Evolutionary conservation across 2,113 vertebrate genomes (phyloP).

Genomic region (Oreochromis spilurus): DNA sequence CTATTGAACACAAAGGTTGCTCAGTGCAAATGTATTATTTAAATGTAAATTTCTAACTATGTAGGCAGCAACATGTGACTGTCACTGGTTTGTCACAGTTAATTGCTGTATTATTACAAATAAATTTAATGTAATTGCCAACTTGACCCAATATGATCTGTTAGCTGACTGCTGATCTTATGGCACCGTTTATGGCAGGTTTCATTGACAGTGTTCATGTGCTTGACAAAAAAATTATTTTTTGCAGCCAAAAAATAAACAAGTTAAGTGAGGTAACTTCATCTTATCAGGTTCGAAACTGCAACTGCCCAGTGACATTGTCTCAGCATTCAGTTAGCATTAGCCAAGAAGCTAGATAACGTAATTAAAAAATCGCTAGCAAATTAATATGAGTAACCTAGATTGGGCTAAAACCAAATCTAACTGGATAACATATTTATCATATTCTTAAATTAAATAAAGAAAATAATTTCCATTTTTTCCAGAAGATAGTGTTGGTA

Average conservation of each 20-base stretch:
- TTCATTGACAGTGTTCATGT: neutral
- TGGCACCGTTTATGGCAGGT: neutral
- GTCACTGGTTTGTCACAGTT: neutral
- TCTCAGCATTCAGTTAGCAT: neutral
- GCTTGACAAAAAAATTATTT: neutral
- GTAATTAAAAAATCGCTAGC: fast-evolving
- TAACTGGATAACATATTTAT: neutral
- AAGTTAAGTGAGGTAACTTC: neutral
- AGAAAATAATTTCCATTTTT: neutral
- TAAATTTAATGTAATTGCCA: neutral
- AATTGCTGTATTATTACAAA: neutral
- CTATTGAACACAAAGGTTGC: neutral
- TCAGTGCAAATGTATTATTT: neutral
- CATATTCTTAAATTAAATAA: neutral
- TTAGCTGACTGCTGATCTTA: fast-evolving
- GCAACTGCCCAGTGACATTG: fast-evolving
- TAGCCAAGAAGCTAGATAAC: neutral
- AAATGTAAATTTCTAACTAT: neutral
- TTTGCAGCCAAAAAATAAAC: neutral
- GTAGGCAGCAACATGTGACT: neutral
- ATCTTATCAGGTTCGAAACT: fast-evolving
- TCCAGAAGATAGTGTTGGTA: neutral
- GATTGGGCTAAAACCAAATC: neutral
- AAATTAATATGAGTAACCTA: neutral
- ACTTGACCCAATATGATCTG: neutral